phyloP scores from a whole-genome alignment of 1,140 invertebrate genomes.

The Microplitis mediator region DNA sequence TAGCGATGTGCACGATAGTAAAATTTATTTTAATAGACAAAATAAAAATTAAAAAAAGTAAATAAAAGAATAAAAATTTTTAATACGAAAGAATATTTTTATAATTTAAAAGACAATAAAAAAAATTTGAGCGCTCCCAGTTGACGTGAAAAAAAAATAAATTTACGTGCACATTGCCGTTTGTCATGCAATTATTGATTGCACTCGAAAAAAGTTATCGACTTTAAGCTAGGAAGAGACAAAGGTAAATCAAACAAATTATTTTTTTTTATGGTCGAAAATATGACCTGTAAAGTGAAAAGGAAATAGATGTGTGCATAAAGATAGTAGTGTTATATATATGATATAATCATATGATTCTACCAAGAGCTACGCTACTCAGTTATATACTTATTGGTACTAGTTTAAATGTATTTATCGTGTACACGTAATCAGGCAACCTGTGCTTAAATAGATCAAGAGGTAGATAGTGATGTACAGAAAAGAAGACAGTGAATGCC shows the following conservation, averaged over 20 bases:
- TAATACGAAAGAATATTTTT: background rate
- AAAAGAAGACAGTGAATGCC: slow-evolving; percentile 13
- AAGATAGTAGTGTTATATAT: slow-evolving; percentile 10
- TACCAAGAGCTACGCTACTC: slow-evolving; percentile 19
- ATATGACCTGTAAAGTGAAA: slow-evolving; percentile 25
- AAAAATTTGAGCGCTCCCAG: background rate
- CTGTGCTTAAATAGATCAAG: slow-evolving; percentile 23
- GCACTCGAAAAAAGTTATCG: slow-evolving; percentile 21
- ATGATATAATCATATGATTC: background rate
- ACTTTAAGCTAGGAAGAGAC: slow-evolving; percentile 2
- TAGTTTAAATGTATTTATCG: slow-evolving; percentile 18
- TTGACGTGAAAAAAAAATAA: slow-evolving; percentile 1
- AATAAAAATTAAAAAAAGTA: background rate
- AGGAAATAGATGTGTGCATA: slow-evolving; percentile 20
- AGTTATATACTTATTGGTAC: slow-evolving; percentile 20
- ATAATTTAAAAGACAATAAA: slow-evolving; percentile 2
- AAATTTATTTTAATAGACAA: background rate
- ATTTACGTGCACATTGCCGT: slow-evolving; percentile 43
- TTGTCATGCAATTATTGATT: slow-evolving; percentile 40
- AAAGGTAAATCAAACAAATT: slow-evolving; percentile 11
- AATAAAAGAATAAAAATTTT: background rate
- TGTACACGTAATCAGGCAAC: slow-evolving; percentile 22
- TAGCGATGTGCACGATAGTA: slow-evolving; percentile 16
- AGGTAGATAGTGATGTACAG: background rate
- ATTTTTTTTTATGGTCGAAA: slow-evolving; percentile 6